Evolutionary conservation across 2,888 invertebrate genomes (phyloP).

Genomic region (Thecocarcelia acutangulata): DNA sequence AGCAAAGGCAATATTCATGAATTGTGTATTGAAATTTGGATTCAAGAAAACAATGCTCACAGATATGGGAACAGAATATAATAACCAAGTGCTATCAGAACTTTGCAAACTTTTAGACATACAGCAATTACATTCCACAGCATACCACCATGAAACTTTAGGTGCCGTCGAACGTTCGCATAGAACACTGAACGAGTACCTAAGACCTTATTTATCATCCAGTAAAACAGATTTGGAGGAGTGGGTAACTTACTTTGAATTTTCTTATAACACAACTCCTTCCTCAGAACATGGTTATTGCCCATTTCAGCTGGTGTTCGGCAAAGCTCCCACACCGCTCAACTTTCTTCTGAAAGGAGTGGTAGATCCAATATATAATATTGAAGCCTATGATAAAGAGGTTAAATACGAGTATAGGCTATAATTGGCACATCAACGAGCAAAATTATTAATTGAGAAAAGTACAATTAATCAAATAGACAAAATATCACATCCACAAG

Average conservation of each 20-base stretch:
- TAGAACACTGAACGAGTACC: constrained; percentile 67
- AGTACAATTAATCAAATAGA: too few relatives aligned
- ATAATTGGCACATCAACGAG: too few relatives aligned
- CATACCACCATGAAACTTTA: background rate
- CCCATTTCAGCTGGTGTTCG: too few relatives aligned
- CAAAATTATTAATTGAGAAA: too few relatives aligned
- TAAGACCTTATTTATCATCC: constrained; percentile 58
- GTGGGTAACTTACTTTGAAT: constrained; percentile 54
- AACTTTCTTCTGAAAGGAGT: background rate
- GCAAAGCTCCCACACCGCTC: too few relatives aligned
- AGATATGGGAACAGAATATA: constrained; percentile 19
- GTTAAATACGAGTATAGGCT: background rate
- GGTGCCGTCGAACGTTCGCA: background rate
- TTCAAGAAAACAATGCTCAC: constrained; percentile 64
- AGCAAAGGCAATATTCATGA: constrained; percentile 51
- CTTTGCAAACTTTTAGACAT: background rate
- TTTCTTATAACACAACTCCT: constrained; percentile 33
- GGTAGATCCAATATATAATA: constrained; percentile 11
- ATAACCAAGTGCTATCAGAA: constrained; percentile 5
- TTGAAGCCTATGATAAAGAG: background rate
- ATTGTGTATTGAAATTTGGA: constrained; percentile 70
- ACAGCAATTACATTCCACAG: background rate
- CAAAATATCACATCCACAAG: too few relatives aligned
- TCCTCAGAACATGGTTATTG: constrained; percentile 27
- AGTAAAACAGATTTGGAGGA: constrained; percentile 15